phyloP scores from a whole-genome alignment of 2,888 invertebrate species.

The Monochamus alternatus region DNA sequence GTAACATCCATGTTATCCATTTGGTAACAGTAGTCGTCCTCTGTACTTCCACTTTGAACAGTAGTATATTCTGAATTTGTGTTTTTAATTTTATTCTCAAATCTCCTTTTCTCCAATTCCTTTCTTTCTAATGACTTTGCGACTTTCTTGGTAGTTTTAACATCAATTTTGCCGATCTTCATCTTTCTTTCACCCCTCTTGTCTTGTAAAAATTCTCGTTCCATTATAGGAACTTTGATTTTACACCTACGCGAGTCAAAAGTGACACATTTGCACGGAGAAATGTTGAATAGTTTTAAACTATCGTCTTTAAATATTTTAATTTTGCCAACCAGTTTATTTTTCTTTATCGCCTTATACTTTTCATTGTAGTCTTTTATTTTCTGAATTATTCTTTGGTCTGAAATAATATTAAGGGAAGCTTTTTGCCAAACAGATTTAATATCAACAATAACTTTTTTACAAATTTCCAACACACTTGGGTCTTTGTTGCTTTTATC shows the following conservation, averaged over 20 bases:
- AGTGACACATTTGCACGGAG: conserved; percentile 12
- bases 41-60: conserved; percentile 12
- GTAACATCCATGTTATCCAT: neutral
- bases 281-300: conserved; percentile 19
- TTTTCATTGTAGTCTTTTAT: neutral
- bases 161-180: conserved; percentile 9
- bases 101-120: neutral
- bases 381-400: too few species aligned
- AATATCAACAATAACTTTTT: too few species aligned
- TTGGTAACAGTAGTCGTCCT: conserved; percentile 14
- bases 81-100: neutral
- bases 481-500: too few species aligned
- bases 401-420: too few species aligned
- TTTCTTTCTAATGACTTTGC: conserved; percentile 21
- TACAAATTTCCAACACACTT: too few species aligned
- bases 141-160: conserved; percentile 20
- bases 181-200: conserved; percentile 3
- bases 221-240: too few species aligned
- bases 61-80: conserved; percentile 7
- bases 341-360: conserved; percentile 11
- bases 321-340: neutral
- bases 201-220: too few species aligned
- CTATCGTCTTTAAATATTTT: conserved; percentile 14
- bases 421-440: too few species aligned
- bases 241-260: neutral